Evolutionary conservation across 2,797 vertebrate species (phyloP).

Genomic region (Sebastes trivittatus): DNA sequence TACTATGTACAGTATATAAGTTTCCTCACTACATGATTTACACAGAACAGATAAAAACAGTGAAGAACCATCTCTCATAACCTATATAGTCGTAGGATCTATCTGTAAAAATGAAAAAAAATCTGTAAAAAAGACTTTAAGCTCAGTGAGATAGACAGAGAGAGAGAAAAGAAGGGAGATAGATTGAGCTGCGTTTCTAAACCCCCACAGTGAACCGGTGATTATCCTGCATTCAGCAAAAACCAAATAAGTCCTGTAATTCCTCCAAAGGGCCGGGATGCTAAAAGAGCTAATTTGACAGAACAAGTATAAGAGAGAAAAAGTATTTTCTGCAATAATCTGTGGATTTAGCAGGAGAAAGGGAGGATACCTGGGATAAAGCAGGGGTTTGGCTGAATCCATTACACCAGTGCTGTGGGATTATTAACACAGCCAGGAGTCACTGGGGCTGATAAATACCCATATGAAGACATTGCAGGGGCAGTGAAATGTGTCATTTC

Average conservation of each 20-base stretch:
- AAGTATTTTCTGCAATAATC: conserved; percentile 82
- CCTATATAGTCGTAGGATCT: not conserved
- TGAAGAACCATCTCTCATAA: not conserved
- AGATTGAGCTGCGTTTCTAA: conserved; percentile 44
- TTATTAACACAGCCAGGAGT: conserved; percentile 80
- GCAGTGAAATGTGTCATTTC: conserved; percentile 80
- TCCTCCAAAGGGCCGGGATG: conserved; percentile 68
- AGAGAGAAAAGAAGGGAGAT: conserved; percentile 21
- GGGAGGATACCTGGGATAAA: conserved; percentile 80
- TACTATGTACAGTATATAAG: not conserved
- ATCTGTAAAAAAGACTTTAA: not conserved
- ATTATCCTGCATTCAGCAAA: conserved; percentile 76
- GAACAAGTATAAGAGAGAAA: conserved; percentile 79
- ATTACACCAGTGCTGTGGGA: conserved; percentile 74
- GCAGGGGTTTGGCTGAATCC: conserved; percentile 77
- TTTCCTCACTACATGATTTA: not conserved
- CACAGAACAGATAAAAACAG: not conserved
- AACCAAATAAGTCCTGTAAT: conserved; percentile 77
- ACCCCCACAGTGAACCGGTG: conserved; percentile 60
- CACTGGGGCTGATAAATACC: conserved; percentile 81
- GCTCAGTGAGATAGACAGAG: conserved; percentile 25
- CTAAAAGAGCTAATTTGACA: conserved; percentile 82
- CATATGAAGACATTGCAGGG: conserved; percentile 80
- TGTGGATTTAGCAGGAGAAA: conserved; percentile 78
- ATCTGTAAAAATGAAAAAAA: not conserved